Conservation (phyloP, 2,113 vertebrate species). For the Alethe diademata region DNA sequence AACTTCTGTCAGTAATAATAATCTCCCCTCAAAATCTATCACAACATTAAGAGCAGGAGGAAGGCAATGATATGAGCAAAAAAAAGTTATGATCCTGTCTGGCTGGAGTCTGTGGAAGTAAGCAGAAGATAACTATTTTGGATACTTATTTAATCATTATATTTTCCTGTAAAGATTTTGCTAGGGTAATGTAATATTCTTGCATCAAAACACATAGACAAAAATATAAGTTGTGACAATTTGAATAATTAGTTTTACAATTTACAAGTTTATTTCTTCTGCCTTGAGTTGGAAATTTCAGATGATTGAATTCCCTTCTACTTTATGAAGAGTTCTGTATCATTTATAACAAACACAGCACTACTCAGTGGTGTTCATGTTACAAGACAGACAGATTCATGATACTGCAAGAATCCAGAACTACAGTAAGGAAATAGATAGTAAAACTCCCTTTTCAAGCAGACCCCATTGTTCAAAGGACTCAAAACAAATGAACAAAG, state of each 20-base stretch:
- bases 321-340: not conserved
- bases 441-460: not conserved
- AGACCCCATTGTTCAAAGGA: not conserved
- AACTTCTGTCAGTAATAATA: not conserved
- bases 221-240: not conserved
- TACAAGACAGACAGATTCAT: not conserved
- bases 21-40: not conserved
- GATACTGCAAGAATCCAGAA: not conserved
- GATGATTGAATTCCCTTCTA: not conserved
- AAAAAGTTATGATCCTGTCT: not conserved
- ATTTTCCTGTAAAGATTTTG: not conserved
- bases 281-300: not conserved
- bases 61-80: not conserved
- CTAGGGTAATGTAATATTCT: not conserved
- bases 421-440: not conserved
- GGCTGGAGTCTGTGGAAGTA: not conserved
- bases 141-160: not conserved
- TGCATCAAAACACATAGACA: not conserved
- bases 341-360: not conserved
- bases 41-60: not conserved
- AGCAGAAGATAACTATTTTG: not conserved
- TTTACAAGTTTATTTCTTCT: not conserved
- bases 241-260: not conserved
- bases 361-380: not conserved
- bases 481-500: not conserved